These are phyloP conservation scores for Seriola aureovittata DNA, from an alignment of 2,113 vertebrate genomes.

Conservation along the genomic window DNA sequence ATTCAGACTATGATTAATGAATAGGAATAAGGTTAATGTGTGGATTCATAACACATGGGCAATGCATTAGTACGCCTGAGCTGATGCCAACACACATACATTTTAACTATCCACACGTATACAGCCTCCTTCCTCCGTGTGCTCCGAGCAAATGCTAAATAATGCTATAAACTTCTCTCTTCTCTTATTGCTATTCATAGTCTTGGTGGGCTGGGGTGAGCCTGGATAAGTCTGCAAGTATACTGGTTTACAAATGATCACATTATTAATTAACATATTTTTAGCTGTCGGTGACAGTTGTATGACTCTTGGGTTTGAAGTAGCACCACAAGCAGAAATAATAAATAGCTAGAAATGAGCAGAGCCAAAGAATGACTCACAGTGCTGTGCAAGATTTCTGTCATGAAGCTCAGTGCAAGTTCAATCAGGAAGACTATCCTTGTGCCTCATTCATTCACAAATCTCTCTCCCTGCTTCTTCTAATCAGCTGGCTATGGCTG, in stretches of 20 bases:
- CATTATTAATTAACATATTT: background rate
- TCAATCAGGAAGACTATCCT: background rate
- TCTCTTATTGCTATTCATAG: background rate
- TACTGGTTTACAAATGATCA: background rate
- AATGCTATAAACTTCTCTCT: too few species aligned
- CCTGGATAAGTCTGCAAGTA: background rate
- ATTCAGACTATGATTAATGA: background rate
- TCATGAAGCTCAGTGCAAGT: background rate
- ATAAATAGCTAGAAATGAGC: background rate
- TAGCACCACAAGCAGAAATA: background rate
- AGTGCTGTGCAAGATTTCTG: background rate
- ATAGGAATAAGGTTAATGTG: background rate
- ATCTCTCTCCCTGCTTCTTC: background rate
- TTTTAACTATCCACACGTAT: background rate
- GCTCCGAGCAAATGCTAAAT: too few species aligned
- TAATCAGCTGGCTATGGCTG: background rate
- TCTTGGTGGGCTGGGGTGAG: too few species aligned
- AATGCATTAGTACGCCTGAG: background rate
- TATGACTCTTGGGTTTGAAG: background rate
- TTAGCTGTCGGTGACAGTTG: too few species aligned
- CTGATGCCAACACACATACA: background rate
- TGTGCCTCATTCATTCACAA: background rate
- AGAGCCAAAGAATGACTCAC: background rate
- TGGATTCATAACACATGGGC: slow-evolving; percentile 1
- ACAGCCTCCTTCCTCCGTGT: too few species aligned